Evolutionary conservation across 2,113 vertebrate species (phyloP).

Genomic region (Scolopax mira): DNA sequence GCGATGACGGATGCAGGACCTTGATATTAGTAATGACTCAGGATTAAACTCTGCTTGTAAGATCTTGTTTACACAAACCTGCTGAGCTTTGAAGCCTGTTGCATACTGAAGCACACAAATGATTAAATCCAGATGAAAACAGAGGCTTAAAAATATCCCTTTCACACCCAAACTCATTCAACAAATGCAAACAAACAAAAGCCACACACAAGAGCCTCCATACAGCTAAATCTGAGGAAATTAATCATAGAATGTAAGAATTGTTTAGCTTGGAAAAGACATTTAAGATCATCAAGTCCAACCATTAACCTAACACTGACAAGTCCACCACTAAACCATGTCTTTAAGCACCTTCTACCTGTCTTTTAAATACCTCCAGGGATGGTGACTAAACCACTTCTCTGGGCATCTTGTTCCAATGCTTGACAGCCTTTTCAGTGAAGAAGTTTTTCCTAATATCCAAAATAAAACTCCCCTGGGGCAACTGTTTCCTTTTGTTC

Average conservation of each 20-base stretch:
- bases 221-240: background rate
- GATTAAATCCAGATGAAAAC: background rate
- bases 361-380: background rate
- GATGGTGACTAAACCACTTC: background rate
- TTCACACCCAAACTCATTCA: background rate
- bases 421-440: background rate
- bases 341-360: too few relatives aligned
- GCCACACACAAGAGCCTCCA: background rate
- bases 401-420: background rate
- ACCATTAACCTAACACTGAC: background rate
- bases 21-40: background rate
- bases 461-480: background rate
- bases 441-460: background rate
- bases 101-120: background rate
- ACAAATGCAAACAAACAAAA: background rate
- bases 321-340: background rate
- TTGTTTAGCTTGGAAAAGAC: background rate
- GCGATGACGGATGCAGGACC: background rate
- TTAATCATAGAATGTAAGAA: background rate
- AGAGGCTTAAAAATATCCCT: background rate
- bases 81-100: background rate
- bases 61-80: background rate
- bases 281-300: background rate
- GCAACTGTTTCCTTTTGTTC: background rate
- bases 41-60: background rate